Conservation (phyloP, 2,797 vertebrate genomes). For the Chelonia mydas region DNA sequence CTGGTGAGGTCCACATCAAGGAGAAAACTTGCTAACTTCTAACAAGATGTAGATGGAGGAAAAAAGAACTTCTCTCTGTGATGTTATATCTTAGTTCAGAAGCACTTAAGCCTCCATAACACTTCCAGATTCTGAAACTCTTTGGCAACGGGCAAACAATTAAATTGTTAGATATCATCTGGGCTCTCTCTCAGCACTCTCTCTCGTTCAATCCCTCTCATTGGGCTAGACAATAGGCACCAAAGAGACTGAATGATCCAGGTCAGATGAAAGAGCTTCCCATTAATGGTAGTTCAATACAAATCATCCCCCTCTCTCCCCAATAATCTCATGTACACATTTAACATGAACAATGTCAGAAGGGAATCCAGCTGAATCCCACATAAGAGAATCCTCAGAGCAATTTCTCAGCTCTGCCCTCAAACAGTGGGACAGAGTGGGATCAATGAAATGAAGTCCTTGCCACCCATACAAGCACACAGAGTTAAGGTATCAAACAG, state of each 20-base stretch:
- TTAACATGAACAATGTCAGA: background rate
- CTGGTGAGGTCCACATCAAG: background rate
- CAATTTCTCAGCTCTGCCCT: background rate
- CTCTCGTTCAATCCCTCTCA: background rate
- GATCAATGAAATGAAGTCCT: rapidly evolving
- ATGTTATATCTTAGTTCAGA: background rate
- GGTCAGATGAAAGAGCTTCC: background rate
- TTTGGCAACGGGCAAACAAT: background rate
- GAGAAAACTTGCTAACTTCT: background rate
- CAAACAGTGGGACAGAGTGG: background rate
- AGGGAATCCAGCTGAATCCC: background rate
- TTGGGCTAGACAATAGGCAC: background rate
- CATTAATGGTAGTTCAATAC: background rate
- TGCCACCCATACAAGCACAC: background rate
- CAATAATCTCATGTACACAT: background rate
- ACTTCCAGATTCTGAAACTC: background rate
- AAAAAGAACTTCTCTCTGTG: background rate
- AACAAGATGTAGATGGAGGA: background rate
- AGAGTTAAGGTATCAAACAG: background rate
- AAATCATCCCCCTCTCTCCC: background rate
- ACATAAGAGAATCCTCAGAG: background rate
- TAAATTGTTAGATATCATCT: background rate
- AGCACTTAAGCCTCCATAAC: too few relatives aligned
- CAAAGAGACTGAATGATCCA: background rate
- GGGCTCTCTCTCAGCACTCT: background rate